Base-by-base conservation (phyloP, 2,888 invertebrate genomes). In the Drosophila lacicola region DNA sequence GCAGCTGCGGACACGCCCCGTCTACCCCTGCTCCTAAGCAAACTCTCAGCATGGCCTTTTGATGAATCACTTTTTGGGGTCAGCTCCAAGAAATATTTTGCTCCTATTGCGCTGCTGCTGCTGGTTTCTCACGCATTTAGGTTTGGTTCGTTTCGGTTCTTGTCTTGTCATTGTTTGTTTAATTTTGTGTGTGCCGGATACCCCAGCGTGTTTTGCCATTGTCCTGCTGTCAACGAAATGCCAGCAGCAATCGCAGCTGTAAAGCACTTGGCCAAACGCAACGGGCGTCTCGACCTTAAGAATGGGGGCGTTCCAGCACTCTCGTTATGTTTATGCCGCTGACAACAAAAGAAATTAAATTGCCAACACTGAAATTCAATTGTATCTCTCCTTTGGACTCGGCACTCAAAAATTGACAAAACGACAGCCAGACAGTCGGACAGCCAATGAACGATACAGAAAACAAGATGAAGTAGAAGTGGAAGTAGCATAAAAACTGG, bases 331-430 rank as follows among this genome's bases (percentile, higher is more conserved):
- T 84, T 84, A 82, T 85, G 88, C 74, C 81, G 58, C 64, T 80
- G 77, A 78, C 75, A 78, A 89, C 79, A 79, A 89, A 88, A 82
- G 80, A 89, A 89, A 88, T 87, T 84, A 88, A 90, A 87, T 89
- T 90, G 83, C 81, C 81, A 82, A 83, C 81, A 77, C 77, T 82
- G 81, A 88, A 87, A 88, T 74, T 89, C 77, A 86, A 82, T 90
- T 90, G 77, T 80, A 76, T 75, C 79, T 70, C 55, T 70, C 58
- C 66, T 46, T 68, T 63, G 61, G 70, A 33, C 41, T 5, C 56
- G 56, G 39, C 70, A 66, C 70, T 82, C 65, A 72, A 79, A 83
- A 79, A 64, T 79, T 70, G 55, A 67, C 61, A 66, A 71, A 74
- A 25, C 63, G 42, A 19, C 54, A 49, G 42, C 11, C 17, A 41